These are phyloP conservation scores for Aurelia sp. DNA, from an alignment of 30 jellyfish, hydroid and myxozoan genomes.

Conservation along the genomic window DNA sequence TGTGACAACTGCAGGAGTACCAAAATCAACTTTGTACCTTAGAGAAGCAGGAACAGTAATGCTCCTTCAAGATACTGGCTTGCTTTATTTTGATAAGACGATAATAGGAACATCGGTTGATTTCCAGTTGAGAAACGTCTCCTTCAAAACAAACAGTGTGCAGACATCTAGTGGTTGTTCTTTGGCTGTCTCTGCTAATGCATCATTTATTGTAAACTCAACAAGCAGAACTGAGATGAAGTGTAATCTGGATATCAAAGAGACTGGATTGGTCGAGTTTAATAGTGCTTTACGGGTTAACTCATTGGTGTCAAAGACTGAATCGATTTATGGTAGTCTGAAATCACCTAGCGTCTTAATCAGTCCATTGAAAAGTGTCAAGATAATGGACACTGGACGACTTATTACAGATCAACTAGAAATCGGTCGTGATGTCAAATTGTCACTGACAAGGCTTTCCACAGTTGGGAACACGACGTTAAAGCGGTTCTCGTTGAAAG, in stretches of 20 bases:
- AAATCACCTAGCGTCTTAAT: constrained; percentile 20
- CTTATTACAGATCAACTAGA: constrained; percentile 4
- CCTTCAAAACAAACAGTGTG: constrained; percentile 15
- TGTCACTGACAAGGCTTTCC: constrained; percentile 8
- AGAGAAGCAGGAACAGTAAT: constrained; percentile 39
- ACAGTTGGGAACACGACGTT: constrained; percentile 19
- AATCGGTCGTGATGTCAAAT: constrained; percentile 24
- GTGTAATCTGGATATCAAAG: constrained; percentile 21
- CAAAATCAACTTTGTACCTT: constrained; percentile 5
- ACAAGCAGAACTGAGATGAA: constrained; percentile 5
- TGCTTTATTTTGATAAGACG: constrained; percentile 15
- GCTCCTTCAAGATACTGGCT: constrained; percentile 10
- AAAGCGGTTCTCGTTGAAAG: constrained; percentile 8
- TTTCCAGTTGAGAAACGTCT: constrained; percentile 2
- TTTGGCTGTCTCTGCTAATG: constrained; percentile 8
- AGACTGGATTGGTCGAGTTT: constrained; percentile 17
- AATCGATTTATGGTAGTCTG: constrained; percentile 14
- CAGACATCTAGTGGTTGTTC: constrained; percentile 39
- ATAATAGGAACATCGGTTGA: constrained; percentile 22
- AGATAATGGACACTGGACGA: constrained; percentile 14
- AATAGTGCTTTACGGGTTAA: background rate
- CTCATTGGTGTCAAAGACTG: constrained; percentile 2
- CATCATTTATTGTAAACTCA: constrained; percentile 38
- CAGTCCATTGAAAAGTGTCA: constrained; percentile 6
- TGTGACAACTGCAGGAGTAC: constrained; percentile 25